Evolutionary conservation across 1,140 invertebrate genomes (phyloP).

Genomic region (Nebria ingens): DNA sequence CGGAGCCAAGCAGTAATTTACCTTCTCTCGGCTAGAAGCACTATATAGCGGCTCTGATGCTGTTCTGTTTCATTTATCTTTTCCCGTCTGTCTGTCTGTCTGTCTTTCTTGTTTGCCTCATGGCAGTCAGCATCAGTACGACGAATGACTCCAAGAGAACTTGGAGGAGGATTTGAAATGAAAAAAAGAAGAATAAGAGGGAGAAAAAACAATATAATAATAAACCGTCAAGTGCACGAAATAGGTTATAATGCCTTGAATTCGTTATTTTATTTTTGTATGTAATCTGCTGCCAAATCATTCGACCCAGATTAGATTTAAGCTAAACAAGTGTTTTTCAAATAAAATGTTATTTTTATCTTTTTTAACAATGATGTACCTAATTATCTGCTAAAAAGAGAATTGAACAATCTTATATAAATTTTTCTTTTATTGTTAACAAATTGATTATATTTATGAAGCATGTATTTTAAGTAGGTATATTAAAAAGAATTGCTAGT

Average conservation of each 20-base stretch:
- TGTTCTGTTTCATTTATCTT: conserved; percentile 28
- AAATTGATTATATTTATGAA: no score
- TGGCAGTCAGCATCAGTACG: background rate
- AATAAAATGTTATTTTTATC: background rate
- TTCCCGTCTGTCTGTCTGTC: conserved; percentile 18
- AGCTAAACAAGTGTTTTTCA: background rate
- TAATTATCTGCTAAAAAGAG: no score
- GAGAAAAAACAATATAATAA: background rate
- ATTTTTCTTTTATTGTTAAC: no score
- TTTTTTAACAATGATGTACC: background rate
- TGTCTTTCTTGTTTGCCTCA: background rate
- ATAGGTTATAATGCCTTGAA: background rate
- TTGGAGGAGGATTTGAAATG: background rate
- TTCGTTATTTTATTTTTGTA: background rate
- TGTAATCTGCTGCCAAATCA: background rate
- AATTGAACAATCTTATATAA: no score
- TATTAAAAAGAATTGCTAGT: no score
- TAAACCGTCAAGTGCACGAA: background rate
- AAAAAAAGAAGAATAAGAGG: background rate
- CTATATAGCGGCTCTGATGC: no score
- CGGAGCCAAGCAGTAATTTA: conserved; percentile 25
- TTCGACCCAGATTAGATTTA: background rate
- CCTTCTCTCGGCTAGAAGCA: conserved; percentile 17
- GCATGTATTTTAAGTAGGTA: no score
- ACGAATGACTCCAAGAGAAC: background rate